phyloP scores from a whole-genome alignment of 2,797 vertebrate species.

The Hemitrygon akajei region DNA sequence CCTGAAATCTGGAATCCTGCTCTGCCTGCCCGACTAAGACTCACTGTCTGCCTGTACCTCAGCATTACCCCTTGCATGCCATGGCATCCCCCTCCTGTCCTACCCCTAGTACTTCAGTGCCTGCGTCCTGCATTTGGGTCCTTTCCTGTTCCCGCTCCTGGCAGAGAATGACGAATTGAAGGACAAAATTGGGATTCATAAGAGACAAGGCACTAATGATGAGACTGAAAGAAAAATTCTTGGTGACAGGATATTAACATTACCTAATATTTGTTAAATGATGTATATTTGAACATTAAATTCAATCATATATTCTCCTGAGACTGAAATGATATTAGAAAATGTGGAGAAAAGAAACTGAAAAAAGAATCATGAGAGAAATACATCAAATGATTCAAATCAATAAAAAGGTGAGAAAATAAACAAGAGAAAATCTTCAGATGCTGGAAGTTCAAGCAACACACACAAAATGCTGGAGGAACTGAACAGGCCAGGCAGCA shows the following conservation, averaged over 20 bases:
- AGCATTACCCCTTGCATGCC: no score
- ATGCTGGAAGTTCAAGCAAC: no score
- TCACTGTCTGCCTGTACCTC: no score
- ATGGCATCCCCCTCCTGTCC: no score
- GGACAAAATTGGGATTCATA: not conserved
- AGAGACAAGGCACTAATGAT: no score
- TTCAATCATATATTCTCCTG: not conserved
- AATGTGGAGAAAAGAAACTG: not conserved
- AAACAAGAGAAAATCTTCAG: not conserved
- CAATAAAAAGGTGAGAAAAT: not conserved
- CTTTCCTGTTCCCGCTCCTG: no score
- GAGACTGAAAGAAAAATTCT: not conserved
- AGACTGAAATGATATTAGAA: not conserved
- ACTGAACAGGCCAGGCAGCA: no score
- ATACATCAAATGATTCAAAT: not conserved
- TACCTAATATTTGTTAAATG: not conserved
- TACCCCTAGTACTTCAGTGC: no score
- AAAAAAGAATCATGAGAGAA: not conserved
- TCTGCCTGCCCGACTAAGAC: no score
- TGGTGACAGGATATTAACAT: not conserved
- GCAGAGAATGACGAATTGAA: constrained; percentile 6
- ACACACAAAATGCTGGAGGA: no score
- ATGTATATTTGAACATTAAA: not conserved
- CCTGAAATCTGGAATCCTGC: no score
- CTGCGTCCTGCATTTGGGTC: no score